Percentiles rank a stretch among this genome's conserved stretches.
phyloP scores from a whole-genome alignment of 2,113 vertebrate species.

The Delphinus delphis region DNA sequence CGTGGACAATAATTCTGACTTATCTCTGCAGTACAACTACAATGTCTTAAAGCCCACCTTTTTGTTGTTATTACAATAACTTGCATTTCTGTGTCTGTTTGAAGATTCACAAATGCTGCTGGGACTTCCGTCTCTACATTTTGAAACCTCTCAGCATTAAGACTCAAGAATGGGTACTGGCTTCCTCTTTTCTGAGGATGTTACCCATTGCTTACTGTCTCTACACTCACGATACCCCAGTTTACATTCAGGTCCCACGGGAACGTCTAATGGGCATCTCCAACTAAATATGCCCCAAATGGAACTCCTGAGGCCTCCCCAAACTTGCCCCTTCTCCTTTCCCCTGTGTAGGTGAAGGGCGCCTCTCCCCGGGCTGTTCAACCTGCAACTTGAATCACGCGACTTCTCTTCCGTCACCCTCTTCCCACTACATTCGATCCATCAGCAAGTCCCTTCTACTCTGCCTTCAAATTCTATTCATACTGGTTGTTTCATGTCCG shows the following conservation, averaged over 20 bases:
- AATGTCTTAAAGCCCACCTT: background rate
- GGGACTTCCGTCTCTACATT: background rate
- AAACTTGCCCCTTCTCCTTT: fast-evolving
- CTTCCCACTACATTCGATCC: fast-evolving
- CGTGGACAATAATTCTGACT: background rate
- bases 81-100: background rate
- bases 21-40: background rate
- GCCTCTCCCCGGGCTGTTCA: fast-evolving
- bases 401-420: background rate
- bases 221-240: fast-evolving
- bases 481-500: fast-evolving
- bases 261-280: background rate
- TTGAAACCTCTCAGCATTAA: background rate
- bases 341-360: fast-evolving
- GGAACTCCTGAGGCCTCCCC: fast-evolving
- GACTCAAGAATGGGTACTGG: fast-evolving
- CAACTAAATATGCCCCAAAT: background rate
- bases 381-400: background rate
- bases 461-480: no score
- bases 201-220: fast-evolving
- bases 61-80: background rate
- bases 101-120: background rate
- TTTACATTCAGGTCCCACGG: fast-evolving
- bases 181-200: background rate
- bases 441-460: background rate